phyloP scores from a whole-genome alignment of 2,888 invertebrate species.

The Galerucella pusilla region DNA sequence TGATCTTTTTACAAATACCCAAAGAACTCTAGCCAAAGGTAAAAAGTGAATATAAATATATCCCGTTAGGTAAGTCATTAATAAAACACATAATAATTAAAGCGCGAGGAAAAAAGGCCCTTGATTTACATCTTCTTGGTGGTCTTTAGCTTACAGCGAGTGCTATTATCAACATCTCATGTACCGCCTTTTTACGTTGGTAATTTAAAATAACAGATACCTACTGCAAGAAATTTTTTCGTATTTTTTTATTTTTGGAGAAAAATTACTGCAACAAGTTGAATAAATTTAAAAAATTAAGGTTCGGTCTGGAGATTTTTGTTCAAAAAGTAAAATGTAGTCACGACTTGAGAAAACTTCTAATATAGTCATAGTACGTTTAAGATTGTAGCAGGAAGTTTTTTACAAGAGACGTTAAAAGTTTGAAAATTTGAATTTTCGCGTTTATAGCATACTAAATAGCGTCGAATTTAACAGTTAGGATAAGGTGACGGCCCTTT shows the following conservation, averaged over 20 bases:
- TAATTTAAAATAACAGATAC: neutral
- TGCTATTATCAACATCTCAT: neutral
- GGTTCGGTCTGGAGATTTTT: too few relatives aligned
- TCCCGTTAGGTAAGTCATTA: conserved; percentile 5
- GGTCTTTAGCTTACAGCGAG: conserved; percentile 26
- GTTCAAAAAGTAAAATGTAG: too few relatives aligned
- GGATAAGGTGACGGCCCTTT: too few relatives aligned
- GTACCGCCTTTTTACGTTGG: neutral
- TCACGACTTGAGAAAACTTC: too few relatives aligned
- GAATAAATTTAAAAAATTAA: too few relatives aligned
- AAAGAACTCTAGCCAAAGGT: neutral
- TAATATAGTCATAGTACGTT: too few relatives aligned
- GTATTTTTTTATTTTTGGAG: too few relatives aligned
- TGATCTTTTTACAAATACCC: neutral
- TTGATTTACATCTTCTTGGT: conserved; percentile 33
- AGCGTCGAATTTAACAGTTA: too few relatives aligned
- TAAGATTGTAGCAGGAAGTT: too few relatives aligned
- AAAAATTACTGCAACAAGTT: too few relatives aligned
- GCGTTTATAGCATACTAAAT: too few relatives aligned
- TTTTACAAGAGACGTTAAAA: neutral
- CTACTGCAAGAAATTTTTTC: too few relatives aligned
- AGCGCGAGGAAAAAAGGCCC: conserved; percentile 6
- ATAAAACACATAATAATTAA: conserved; percentile 27
- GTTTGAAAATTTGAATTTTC: neutral
- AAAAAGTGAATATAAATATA: neutral